Base-by-base conservation (phyloP, 2,888 invertebrate species). In the Teleiodes luculella region DNA sequence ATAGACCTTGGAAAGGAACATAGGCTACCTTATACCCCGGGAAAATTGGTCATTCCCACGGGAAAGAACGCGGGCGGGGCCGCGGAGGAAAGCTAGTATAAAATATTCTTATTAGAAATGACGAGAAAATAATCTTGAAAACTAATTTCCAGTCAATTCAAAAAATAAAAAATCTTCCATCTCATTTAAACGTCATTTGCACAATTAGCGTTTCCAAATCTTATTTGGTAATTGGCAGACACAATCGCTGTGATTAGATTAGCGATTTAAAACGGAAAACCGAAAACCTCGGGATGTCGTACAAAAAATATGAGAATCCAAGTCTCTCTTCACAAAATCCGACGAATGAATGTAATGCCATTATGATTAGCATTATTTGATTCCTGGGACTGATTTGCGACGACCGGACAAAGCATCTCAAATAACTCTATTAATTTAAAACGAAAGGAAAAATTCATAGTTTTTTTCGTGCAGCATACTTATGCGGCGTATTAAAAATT, bases 321-420 rank as follows among this genome's bases (percentile, higher is more conserved):
- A 68, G 78, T 49, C 37, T 57, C 53, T 83, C 87, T 87, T 81
- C 80, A 87, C 80, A 80, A 83, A 81, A 84, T 83, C 79, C 83
- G 65, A 61, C 74, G 83, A 86, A 86, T 86, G 83, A 86, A 86
- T 84, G 86, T 88, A 88, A 86, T 88, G 80, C 83, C 78, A 86
- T 88, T 88, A 87, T 82, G 86, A 89, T 89, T 88, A 88, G 87
- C 86, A 86, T 87, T 86, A 87, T 86, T 85, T 78, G 72, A 70
- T 67, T 65, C 8, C 11, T 51, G 30, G 36, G 41, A 39, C 1
- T 10, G 51, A 41, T 7, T 30, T 10, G n/a, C 11, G 3, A 31
- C 13, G 2, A 14, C 8, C 16, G 52, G 52, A 52, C 28, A 31
- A 41, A 51, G 39, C 39, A 39, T 36, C 6, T 24, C n/a, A n/a